Evolutionary conservation across 2,113 vertebrate species (phyloP).

Genomic region (Macquaria australasica): DNA sequence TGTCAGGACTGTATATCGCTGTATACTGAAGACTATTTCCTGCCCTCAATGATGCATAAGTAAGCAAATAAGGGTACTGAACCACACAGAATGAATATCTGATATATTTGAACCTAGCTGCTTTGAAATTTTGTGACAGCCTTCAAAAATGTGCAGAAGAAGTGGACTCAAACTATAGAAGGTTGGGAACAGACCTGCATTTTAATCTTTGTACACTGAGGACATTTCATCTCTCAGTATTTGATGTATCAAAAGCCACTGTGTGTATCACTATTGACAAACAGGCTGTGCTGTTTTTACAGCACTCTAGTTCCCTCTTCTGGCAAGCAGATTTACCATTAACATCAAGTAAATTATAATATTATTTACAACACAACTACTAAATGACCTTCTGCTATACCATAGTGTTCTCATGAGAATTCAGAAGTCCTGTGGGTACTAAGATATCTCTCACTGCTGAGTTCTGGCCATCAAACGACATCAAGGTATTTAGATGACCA

Average conservation of each 20-base stretch:
- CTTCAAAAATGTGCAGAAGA: background rate
- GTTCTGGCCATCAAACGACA: background rate
- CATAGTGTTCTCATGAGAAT: background rate
- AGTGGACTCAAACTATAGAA: background rate
- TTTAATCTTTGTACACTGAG: background rate
- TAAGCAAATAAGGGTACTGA: background rate
- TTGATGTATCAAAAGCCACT: conserved; percentile 1
- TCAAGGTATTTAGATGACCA: background rate
- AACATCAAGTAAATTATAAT: background rate
- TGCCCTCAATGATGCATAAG: background rate
- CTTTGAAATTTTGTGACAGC: conserved; percentile 2
- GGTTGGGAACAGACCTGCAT: background rate
- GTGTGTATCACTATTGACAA: conserved; percentile 15
- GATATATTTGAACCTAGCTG: background rate
- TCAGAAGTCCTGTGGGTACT: background rate
- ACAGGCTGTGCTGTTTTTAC: conserved; percentile 33
- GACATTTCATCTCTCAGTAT: background rate
- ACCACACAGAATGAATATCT: background rate
- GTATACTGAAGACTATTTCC: background rate
- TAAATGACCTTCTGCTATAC: background rate
- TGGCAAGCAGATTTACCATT: conserved; percentile 60
- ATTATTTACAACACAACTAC: background rate
- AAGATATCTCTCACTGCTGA: background rate
- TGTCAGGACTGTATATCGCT: conserved; percentile 6
- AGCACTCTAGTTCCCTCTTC: conserved; percentile 82